Evolutionary conservation across 2,113 vertebrate genomes (phyloP).

Genomic region (Ictalurus punctatus): DNA sequence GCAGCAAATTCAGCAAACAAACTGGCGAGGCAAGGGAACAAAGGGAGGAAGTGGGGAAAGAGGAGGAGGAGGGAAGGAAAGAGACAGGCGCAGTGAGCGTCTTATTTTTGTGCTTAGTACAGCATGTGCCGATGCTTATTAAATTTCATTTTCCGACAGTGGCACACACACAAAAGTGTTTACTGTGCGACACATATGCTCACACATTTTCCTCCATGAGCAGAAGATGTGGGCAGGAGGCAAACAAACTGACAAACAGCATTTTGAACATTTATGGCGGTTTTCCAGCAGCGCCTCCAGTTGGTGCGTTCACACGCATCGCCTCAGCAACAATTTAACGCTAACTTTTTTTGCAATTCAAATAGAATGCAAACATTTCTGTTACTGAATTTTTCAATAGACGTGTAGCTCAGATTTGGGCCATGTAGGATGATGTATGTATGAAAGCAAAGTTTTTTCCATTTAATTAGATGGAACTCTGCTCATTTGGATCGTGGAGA

Average conservation of each 20-base stretch:
- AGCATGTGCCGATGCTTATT: slow-evolving; percentile 32
- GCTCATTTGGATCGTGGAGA: neutral
- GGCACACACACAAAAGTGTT: slow-evolving; percentile 16
- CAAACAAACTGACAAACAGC: neutral
- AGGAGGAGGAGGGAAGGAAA: neutral
- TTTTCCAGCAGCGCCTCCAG: neutral
- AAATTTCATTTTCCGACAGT: slow-evolving; percentile 19
- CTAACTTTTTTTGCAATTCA: neutral
- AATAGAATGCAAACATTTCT: neutral
- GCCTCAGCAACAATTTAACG: neutral
- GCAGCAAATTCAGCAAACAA: slow-evolving; percentile 38
- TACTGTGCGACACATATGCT: slow-evolving; percentile 28
- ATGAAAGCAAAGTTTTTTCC: neutral
- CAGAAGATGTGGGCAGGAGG: neutral
- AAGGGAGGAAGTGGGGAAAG: neutral
- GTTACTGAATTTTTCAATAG: neutral
- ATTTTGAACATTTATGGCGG: slow-evolving; percentile 16
- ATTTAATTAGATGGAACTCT: neutral
- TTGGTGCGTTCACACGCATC: neutral
- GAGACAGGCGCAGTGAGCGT: neutral
- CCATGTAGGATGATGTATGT: neutral
- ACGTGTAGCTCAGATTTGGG: neutral
- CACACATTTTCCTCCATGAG: neutral
- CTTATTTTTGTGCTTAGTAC: slow-evolving; percentile 25
- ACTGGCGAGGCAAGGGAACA: neutral